Percentiles rank a stretch among this genome's conserved stretches.
phyloP scores from a whole-genome alignment of 2,797 vertebrate species.

The Ctenosaura bakeri region DNA sequence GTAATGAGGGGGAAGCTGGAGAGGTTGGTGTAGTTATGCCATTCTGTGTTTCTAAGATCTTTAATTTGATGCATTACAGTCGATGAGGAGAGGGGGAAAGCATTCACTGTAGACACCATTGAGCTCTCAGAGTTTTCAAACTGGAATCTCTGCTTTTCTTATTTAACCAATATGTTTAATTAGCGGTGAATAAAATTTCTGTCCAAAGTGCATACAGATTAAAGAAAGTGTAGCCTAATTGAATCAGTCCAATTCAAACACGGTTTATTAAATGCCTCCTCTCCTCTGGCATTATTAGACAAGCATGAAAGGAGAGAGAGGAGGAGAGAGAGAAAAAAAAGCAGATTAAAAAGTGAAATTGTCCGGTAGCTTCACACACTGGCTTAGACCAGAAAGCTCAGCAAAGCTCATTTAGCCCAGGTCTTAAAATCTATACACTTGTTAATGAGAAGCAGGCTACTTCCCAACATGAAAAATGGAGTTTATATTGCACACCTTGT shows the following conservation, averaged over 20 bases:
- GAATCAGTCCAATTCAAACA: slow-evolving; percentile 62
- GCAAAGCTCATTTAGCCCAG: slow-evolving; percentile 66
- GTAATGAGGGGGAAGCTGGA: background rate
- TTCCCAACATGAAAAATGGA: slow-evolving; percentile 70
- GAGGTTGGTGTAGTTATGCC: slow-evolving; percentile 35
- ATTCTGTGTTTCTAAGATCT: slow-evolving; percentile 19
- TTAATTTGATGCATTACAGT: background rate
- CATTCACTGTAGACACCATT: slow-evolving; percentile 31
- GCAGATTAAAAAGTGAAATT: slow-evolving; percentile 56
- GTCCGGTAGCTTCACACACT: slow-evolving; percentile 11
- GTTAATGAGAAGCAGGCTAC: slow-evolving; percentile 64
- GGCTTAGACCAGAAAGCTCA: slow-evolving; percentile 55
- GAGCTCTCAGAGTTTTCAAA: slow-evolving; percentile 12
- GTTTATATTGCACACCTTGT: slow-evolving; percentile 57
- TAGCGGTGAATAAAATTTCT: slow-evolving; percentile 61
- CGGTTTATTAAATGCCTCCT: slow-evolving; percentile 67
- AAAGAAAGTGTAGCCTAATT: slow-evolving; percentile 64
- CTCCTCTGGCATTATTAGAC: slow-evolving; percentile 47
- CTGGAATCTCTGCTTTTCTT: slow-evolving; percentile 34
- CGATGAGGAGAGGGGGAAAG: slow-evolving; percentile 33
- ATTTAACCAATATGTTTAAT: slow-evolving; percentile 63
- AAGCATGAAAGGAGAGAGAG: slow-evolving; percentile 51
- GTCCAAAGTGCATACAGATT: slow-evolving; percentile 62
- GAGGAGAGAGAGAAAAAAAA: background rate
- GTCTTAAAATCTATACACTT: slow-evolving; percentile 73